phyloP scores from a whole-genome alignment of 92 coral and sea anemone genomes.

The Diadumene lineata region DNA sequence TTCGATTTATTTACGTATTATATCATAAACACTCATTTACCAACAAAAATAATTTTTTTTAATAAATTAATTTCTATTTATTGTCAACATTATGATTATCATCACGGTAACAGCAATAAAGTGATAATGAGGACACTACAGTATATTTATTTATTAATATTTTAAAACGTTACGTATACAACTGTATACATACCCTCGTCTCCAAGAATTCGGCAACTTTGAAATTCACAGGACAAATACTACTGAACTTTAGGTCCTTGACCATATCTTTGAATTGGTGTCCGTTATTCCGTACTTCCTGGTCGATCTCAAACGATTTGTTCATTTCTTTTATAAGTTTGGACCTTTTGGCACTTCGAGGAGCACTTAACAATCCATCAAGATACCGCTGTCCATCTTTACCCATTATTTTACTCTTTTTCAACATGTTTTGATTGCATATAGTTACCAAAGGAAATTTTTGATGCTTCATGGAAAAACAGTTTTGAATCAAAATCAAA shows the following conservation, averaged over 20 bases:
- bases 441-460: constrained; percentile 48
- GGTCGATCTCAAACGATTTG: constrained; percentile 19
- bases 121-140: not conserved
- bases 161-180: not conserved
- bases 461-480: not conserved
- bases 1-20: no score
- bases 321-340: not conserved
- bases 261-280: constrained; percentile 1
- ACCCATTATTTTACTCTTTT: constrained; percentile 40
- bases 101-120: not conserved
- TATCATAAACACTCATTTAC: no score
- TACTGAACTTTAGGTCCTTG: not conserved
- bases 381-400: constrained; percentile 50
- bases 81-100: not conserved
- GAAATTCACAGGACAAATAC: not conserved
- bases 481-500: no score
- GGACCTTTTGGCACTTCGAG: no score
- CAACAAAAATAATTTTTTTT: not conserved
- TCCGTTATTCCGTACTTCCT: constrained; percentile 22
- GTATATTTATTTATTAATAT: no score
- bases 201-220: not conserved
- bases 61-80: not conserved
- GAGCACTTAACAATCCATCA: no score
- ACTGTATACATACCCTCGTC: not conserved
- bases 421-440: constrained; percentile 52